phyloP scores from a whole-genome alignment of 2,113 vertebrate species.

The Mustelus asterias region DNA sequence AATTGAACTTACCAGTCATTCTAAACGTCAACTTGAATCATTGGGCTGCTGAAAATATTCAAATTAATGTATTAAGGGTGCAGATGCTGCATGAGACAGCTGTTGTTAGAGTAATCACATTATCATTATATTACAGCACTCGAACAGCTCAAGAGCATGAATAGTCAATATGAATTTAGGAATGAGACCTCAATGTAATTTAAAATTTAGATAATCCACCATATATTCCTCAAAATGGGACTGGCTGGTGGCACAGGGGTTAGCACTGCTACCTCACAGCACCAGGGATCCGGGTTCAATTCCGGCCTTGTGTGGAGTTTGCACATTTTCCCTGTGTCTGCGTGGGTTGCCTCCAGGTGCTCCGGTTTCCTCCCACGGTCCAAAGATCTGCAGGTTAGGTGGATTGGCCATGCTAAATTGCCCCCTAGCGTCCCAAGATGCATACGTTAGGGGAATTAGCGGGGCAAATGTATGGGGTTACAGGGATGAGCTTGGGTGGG shows the following conservation, averaged over 20 bases:
- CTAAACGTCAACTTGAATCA: slow-evolving; percentile 3
- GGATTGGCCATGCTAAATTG: too few relatives aligned
- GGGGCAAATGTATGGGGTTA: too few relatives aligned
- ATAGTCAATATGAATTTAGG: neutral
- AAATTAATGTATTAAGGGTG: neutral
- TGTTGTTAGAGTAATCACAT: neutral
- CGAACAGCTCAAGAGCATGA: slow-evolving; percentile 5
- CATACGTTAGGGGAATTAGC: too few relatives aligned
- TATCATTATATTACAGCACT: neutral
- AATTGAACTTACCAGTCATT: neutral
- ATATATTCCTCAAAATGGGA: neutral
- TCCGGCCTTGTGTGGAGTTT: too few relatives aligned
- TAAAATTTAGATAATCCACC: neutral
- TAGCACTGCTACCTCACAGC: too few relatives aligned
- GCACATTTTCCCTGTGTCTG: too few relatives aligned
- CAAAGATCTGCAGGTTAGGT: too few relatives aligned
- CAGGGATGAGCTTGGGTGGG: too few relatives aligned
- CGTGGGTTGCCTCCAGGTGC: too few relatives aligned
- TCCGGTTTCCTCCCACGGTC: too few relatives aligned
- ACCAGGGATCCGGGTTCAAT: too few relatives aligned
- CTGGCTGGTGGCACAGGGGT: neutral
- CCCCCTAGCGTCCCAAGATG: too few relatives aligned
- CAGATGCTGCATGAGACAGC: neutral
- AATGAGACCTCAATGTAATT: neutral
- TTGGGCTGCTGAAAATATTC: neutral